Percentiles rank a stretch among this genome's conserved stretches.
Conservation (phyloP, 1,140 invertebrate genomes). For the Drosophila lacertosa region DNA sequence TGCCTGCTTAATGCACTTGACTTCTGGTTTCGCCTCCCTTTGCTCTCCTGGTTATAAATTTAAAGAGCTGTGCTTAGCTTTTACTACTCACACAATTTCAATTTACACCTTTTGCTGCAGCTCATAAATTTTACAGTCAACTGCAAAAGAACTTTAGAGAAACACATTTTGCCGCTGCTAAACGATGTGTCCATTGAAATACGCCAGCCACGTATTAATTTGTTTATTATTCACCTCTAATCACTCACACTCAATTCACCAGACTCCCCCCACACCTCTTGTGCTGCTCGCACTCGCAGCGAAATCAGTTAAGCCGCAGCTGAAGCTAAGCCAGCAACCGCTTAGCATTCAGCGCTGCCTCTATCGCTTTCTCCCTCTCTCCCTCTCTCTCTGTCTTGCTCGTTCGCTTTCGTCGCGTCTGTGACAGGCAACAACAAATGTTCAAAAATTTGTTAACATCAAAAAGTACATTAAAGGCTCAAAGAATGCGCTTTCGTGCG, state of each 20-base stretch:
- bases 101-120: constrained; percentile 50
- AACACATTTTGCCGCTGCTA: constrained; percentile 42
- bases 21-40: constrained; percentile 19
- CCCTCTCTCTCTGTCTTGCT: not conserved
- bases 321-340: constrained; percentile 15
- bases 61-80: too few species aligned
- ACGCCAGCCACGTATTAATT: constrained; percentile 58
- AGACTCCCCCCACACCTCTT: not conserved
- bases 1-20: constrained; percentile 38
- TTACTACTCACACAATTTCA: constrained; percentile 1
- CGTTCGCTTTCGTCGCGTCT: not conserved
- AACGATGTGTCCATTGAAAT: constrained; percentile 5
- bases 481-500: constrained; percentile 81
- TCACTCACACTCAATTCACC: constrained; percentile 61
- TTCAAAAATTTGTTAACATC: constrained; percentile 82
- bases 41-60: not conserved
- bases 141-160: constrained; percentile 56
- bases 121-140: constrained; percentile 58
- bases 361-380: not conserved
- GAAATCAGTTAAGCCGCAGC: constrained; percentile 1
- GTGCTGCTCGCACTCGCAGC: not conserved
- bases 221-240: constrained; percentile 71
- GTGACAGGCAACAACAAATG: constrained; percentile 72
- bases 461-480: constrained; percentile 82
- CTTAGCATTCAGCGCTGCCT: constrained; percentile 55